Evolutionary conservation across 2,113 vertebrate species (phyloP), one percentile per base, ranked within the genome.

Genomic region (Anser cygnoides): DNA sequence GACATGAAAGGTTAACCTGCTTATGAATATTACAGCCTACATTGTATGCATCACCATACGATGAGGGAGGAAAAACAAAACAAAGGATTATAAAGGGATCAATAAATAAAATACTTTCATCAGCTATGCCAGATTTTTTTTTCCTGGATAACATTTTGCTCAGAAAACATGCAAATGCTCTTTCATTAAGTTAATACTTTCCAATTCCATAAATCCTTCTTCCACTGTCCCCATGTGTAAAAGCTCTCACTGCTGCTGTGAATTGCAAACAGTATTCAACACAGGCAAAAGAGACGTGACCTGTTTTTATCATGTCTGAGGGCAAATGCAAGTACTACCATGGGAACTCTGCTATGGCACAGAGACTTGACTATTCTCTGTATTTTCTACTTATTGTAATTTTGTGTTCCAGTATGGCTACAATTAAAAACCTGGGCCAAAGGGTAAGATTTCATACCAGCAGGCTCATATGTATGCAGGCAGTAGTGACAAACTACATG

Each of bases 81-180:
- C n/a, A 58, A 92, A 94, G 90, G 87, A 96, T 97, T 96, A 95
- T 46, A 88, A 72, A 93, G 70, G 92, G 77, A 80, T 97, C 94
- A 93, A 91, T 93, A 95, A 97, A 96, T 86, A 96, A 96, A 96
- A 96, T 55, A 67, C 67, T 97, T 95, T 96, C 95, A 92, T 94
- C 74, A 95, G 84, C 77, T 74, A 84, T 70, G 67, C 41, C 94
- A 90, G 94, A 75, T 94, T 94, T 95, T 41, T 57, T 89, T 54
- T 26, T 61, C 75, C 23, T n/a, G 14, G 57, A 68, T 68, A 54
- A 52, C 23, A 9, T 87, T 97, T 95, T 93, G 57, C 76, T 96
- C 84, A 92, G 70, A 95, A 95, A 96, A 94, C 89, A 98, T 95
- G 94, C 83, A 97, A 97, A 96, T 96, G 92, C 70, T 93, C 93